Evolutionary conservation across 2,888 invertebrate genomes (phyloP).

Genomic region (Hyposoter didymator): DNA sequence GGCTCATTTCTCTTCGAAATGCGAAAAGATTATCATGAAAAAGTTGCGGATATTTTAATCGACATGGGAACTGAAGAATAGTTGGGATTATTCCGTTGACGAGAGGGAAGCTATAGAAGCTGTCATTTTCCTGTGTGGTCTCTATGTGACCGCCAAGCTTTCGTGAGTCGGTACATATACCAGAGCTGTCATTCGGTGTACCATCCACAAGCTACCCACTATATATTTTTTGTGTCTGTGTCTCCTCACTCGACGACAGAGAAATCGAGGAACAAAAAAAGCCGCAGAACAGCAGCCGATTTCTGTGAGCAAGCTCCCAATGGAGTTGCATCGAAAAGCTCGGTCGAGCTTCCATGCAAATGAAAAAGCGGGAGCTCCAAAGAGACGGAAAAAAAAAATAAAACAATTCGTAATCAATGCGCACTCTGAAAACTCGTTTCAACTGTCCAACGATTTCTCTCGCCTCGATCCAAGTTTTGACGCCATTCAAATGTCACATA

Average conservation of each 20-base stretch:
- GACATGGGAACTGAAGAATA: background rate
- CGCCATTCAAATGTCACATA: slow-evolving; percentile 55
- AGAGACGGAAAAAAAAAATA: slow-evolving; percentile 49
- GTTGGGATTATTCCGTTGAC: slow-evolving; percentile 39
- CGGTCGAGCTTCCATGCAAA: slow-evolving; percentile 34
- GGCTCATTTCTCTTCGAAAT: background rate
- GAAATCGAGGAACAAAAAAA: slow-evolving; percentile 54
- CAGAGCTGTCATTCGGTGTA: slow-evolving; percentile 44
- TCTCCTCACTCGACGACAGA: slow-evolving; percentile 37
- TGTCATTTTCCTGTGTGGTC: slow-evolving; percentile 36
- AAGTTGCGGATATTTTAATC: background rate
- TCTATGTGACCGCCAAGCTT: slow-evolving; percentile 37
- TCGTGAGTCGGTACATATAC: background rate
- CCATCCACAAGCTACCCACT: slow-evolving; percentile 31
- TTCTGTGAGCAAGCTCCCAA: slow-evolving; percentile 41
- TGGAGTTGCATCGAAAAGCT: slow-evolving; percentile 55
- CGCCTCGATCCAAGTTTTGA: slow-evolving; percentile 46
- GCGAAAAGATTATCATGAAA: background rate
- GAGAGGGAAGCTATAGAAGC: slow-evolving; percentile 33
- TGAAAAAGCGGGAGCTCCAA: slow-evolving; percentile 13
- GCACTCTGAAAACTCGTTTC: slow-evolving; percentile 42
- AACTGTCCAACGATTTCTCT: slow-evolving; percentile 59
- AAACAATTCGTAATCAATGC: slow-evolving; percentile 54
- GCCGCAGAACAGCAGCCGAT: slow-evolving; percentile 15
- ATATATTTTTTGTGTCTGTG: slow-evolving; percentile 41